Evolutionary conservation across 1,140 invertebrate species (phyloP), one percentile per base, ranked within the genome.

Genomic region (Dolichoris vasculosae): DNA sequence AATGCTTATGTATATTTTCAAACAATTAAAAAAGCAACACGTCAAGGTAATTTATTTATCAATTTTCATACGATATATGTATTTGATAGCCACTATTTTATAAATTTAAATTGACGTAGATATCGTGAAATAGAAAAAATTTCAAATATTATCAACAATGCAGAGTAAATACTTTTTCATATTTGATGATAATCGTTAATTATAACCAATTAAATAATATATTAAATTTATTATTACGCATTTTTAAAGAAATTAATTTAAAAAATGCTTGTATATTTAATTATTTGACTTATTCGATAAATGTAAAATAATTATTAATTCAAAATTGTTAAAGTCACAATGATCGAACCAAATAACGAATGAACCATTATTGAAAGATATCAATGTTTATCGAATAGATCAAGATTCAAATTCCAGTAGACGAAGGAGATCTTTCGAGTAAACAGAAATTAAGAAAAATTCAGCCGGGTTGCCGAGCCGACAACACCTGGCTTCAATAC

Each of bases 401-500:
- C 0, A 73, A 48, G 23, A 69, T 82, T 35, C 40, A 43, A 51
- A 17, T 82, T 69, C 79, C 79, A 67, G 4, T 11, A 38, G 38
- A 8, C 0, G 69, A n/a, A 17, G 23, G 9, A 0, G 9, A 73
- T n/a, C 8, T 6, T 43, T 4, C 38, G 26, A 1, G 32, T 23
- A 73, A 79, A 1, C 0, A n/a, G 3, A 48, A 26, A 55, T 26
- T 11, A n/a, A 67, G 8, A 0, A 63, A 69, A 35, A 17, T 85
- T 13, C 67, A 59, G 9, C 85, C 85, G 4, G 96, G 96, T 2
- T 90, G 94, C 75, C 91, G 96, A 67, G 71, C 90, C 20, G 96
- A 97, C 88, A 97, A 97, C 91, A 43, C 88, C 17, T 97, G 96
- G 96, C 91, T 97, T 59, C 94, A 97, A 89, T 97, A 97, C 87